Evolutionary conservation across 2,888 invertebrate species (phyloP), one percentile per base, ranked within the genome.

Genomic region (Sabellastarte sp.): DNA sequence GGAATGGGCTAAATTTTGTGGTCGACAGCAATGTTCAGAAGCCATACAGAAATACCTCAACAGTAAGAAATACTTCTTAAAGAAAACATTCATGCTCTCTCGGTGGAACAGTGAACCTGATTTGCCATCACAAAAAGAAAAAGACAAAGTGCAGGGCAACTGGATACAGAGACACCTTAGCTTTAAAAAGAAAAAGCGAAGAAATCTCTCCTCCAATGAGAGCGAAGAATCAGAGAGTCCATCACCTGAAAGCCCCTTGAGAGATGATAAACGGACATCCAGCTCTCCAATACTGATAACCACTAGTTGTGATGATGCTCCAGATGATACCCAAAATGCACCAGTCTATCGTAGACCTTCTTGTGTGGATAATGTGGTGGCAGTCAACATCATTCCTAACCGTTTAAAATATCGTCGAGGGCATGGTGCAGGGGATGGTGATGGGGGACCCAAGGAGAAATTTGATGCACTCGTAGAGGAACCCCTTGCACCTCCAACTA

Each of bases 1-100:
- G 74, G 90, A 91, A 80, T 91, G 91, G 91, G 90, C 91, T 1
- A 84, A 89, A 70, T 90, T 88, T 79, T 90, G 90, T 77, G 90
- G 90, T 15, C 86, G 90, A 55, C 87, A 89, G 77, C 87, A 88
- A 50, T 89, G 89, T 76, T 89, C 90, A 2, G 90, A 90, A 76
- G 88, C 89, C 69, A 90, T 91, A 70, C 89, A 89, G 72, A 89
- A 89, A 76, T 88, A 88, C 77, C 74, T 80, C 20, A 75, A 76
- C 67, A 77, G 77, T 29, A 79, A 79, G 66, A 71, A 76, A 33
- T 79, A 78, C 67, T 72, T 77, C 63, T 74, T 77, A 51, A 75
- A 74, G 61, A 64, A 76, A 31, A 73, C 72, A n/a, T 70, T 75
- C 60, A 68, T 73, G 57, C 68, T 74, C 50, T 64, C 74, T 3